phyloP scores from a whole-genome alignment of 2,797 vertebrate genomes.

The Hoplostethus mediterraneus region DNA sequence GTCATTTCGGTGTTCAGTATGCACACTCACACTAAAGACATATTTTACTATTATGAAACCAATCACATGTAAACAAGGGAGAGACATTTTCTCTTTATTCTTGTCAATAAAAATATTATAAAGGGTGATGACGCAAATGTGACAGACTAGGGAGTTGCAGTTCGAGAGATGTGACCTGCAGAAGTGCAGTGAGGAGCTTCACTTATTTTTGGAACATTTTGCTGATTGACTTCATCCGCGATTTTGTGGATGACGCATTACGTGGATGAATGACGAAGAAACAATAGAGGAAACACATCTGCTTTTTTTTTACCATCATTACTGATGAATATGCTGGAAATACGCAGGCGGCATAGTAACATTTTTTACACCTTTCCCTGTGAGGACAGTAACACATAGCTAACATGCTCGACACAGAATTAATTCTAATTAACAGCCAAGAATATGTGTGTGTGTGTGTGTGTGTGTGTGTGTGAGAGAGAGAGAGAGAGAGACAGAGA shows the following conservation, averaged over 20 bases:
- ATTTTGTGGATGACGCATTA: constrained; percentile 12
- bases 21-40: background rate
- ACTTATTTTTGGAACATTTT: constrained; percentile 8
- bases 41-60: constrained; percentile 21
- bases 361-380: background rate
- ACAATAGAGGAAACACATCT: background rate
- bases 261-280: background rate
- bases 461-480: background rate
- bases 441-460: constrained; percentile 1
- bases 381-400: background rate
- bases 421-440: constrained; percentile 23
- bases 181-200: background rate
- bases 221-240: constrained; percentile 8
- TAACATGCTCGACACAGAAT: constrained; percentile 18
- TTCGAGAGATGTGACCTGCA: background rate
- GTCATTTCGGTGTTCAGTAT: constrained; percentile 4
- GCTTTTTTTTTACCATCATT: background rate
- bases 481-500: background rate
- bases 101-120: constrained; percentile 3
- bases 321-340: background rate
- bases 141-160: background rate
- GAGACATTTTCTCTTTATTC: background rate
- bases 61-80: constrained; percentile 2
- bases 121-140: constrained; percentile 8
- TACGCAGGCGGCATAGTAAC: background rate